Evolutionary conservation across 2,113 vertebrate species (phyloP), one percentile per base, ranked within the genome.

Genomic region (Pao palembangensis): DNA sequence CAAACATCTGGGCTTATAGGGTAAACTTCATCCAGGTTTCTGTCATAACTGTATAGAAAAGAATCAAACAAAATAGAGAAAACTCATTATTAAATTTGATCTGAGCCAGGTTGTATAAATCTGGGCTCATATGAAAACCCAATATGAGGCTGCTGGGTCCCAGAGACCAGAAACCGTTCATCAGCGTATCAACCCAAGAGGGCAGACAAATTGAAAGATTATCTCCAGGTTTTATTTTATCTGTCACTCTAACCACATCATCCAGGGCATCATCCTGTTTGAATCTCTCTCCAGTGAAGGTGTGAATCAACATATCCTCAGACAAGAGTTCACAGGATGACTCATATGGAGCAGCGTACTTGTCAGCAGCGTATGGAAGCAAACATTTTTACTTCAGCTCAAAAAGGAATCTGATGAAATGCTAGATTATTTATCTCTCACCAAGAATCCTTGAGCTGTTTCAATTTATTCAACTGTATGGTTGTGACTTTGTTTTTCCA

Each of bases 21-120:
- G 52, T 84, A 86, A 87, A 90, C 79, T 85, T 75, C 77, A 69
- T 88, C 85, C 82, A 85, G 79, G 83, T 88, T 83, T 91, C 91
- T 89, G 92, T 91, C 93, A 95, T 94, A 87, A 75, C 88, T 78
- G 86, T 76, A 76, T 87, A 92, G 94, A 86, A 80, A 61, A 70
- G 71, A 86, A 53, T 51, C 48, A 87, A 63, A 71, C 41, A 60
- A 58, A 56, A 8, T 69, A 46, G 55, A 54, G 18, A 1, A 38
- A 59, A 2, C 57, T 11, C 7, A 67, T 76, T 65, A 78, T 58
- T 69, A 12, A 38, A 38, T 38, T 28, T 28, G 25, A 28, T 5
- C 25, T 16, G 3, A 44, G 43, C 43, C 3, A 16, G 43, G 25
- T 7, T 28, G 25, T 28, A 7, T 28, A 6, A 28, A 28, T 28